Conservation (phyloP, 2,888 invertebrate species). For the Hoplodrina ambigua region DNA sequence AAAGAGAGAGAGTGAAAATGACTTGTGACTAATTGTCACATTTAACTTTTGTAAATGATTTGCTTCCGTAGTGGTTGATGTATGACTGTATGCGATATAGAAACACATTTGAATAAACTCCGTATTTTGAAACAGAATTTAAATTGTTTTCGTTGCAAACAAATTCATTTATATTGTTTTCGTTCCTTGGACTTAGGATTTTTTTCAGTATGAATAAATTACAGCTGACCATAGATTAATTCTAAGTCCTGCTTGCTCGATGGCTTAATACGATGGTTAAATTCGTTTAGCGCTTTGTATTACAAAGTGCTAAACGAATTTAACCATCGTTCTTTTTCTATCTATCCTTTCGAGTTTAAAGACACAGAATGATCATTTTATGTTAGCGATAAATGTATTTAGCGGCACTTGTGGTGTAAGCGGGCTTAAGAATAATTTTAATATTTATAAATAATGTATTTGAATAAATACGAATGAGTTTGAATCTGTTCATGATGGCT, state of each 20-base stretch:
- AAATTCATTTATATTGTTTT: too few species aligned
- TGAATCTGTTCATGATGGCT: slow-evolving; percentile 26
- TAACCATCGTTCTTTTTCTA: not conserved
- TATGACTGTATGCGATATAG: too few species aligned
- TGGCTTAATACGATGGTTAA: not conserved
- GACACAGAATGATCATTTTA: not conserved
- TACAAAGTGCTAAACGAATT: not conserved
- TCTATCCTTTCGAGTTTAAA: not conserved
- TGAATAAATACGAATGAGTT: slow-evolving; percentile 47
- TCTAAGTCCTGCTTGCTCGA: slow-evolving; percentile 10
- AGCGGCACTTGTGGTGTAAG: not conserved
- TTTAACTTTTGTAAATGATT: too few species aligned
- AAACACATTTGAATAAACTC: too few species aligned
- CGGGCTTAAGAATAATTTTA: slow-evolving; percentile 9
- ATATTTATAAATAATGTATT: slow-evolving; percentile 53
- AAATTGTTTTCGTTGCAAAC: too few species aligned
- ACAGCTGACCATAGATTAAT: slow-evolving; percentile 26
- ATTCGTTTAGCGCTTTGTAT: not conserved
- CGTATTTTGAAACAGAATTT: too few species aligned
- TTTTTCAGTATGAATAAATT: slow-evolving; percentile 38
- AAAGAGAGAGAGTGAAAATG: too few species aligned
- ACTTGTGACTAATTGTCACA: too few species aligned
- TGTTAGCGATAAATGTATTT: not conserved
- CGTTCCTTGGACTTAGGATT: slow-evolving; percentile 6
- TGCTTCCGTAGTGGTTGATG: too few species aligned